phyloP scores from a whole-genome alignment of 1,140 invertebrate species.

The Rhizoglyphus robini region DNA sequence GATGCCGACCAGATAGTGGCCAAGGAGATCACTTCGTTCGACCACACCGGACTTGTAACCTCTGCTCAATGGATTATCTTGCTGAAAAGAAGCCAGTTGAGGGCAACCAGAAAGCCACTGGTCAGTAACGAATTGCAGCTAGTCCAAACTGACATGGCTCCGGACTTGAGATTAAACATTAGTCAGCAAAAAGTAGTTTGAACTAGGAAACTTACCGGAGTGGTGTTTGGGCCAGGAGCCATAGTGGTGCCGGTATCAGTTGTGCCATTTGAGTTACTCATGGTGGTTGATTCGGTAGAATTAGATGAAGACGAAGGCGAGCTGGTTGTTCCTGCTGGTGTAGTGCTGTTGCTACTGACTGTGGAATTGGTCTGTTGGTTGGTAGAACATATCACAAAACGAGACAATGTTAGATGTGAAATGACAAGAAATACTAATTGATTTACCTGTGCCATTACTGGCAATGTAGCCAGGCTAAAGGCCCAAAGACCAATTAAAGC shows the following conservation, averaged over 20 bases:
- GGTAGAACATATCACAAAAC: too few relatives aligned
- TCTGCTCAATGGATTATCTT: background rate
- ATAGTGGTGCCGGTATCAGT: background rate
- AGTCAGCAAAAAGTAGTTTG: too few relatives aligned
- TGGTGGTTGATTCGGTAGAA: background rate
- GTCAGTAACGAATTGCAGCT: background rate
- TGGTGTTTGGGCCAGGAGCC: too few relatives aligned
- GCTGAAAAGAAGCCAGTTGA: background rate
- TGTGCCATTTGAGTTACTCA: background rate
- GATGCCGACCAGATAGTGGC: too few relatives aligned
- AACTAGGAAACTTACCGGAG: too few relatives aligned
- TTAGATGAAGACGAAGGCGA: too few relatives aligned
- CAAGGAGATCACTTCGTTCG: too few relatives aligned
- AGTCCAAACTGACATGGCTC: background rate
- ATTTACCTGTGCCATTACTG: conserved; percentile 10
- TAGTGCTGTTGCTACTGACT: background rate
- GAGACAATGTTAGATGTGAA: too few relatives aligned
- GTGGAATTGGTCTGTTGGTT: too few relatives aligned
- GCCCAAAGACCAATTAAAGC: background rate
- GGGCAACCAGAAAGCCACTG: background rate
- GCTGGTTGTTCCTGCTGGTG: background rate
- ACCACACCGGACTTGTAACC: too few relatives aligned
- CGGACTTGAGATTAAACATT: too few relatives aligned
- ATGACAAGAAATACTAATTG: too few relatives aligned
- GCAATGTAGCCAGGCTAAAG: background rate